Conservation (phyloP, 2,113 vertebrate species). For the Pycnonotus jocosus region DNA sequence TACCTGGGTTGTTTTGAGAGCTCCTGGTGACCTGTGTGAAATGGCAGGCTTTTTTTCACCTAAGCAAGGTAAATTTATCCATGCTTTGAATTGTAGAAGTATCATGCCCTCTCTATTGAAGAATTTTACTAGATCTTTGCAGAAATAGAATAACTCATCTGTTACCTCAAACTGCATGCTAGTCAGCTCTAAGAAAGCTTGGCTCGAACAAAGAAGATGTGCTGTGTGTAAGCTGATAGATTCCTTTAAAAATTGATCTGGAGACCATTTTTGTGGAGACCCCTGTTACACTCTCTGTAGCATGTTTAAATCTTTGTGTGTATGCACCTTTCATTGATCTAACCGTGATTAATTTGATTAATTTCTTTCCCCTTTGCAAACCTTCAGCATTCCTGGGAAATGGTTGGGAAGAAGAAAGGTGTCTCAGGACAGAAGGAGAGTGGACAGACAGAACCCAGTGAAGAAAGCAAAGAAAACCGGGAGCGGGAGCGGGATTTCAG, state of each 20-base stretch:
- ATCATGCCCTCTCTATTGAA: not conserved
- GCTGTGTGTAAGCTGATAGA: no score
- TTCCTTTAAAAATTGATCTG: not conserved
- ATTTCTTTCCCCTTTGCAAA: not conserved
- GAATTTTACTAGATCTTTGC: not conserved
- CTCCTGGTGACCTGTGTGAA: not conserved
- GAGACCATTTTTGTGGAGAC: not conserved
- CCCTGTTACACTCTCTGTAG: not conserved
- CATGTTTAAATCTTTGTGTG: not conserved
- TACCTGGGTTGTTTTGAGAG: not conserved
- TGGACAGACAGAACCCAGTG: conserved; percentile 82
- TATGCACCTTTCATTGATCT: not conserved
- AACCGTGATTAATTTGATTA: not conserved
- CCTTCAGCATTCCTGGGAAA: conserved; percentile 93
- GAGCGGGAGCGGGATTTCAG: conserved; percentile 90
- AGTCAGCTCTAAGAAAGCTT: not conserved
- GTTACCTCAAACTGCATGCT: not conserved
- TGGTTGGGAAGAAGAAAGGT: conserved; percentile 98
- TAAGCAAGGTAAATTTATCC: not conserved
- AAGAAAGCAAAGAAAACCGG: conserved; percentile 92
- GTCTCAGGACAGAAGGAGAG: conserved; percentile 93
- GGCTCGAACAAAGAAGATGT: not conserved
- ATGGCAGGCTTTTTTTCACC: not conserved
- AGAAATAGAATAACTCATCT: not conserved
- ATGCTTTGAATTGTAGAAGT: not conserved